Base-by-base conservation (phyloP, 1,140 invertebrate species). In the Uloborus diversus region DNA sequence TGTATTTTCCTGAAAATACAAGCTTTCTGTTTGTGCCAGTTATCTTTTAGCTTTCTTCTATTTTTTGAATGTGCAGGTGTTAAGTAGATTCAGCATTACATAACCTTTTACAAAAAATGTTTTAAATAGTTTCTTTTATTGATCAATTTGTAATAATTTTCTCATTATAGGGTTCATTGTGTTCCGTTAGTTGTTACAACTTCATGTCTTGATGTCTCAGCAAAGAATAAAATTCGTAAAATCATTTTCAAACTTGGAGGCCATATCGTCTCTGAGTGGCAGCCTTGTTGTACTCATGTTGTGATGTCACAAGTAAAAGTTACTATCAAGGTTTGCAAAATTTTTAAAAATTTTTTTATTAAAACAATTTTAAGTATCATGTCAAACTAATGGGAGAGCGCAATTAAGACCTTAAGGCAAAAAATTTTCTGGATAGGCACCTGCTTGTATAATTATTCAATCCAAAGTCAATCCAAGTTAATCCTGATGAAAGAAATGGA, bases 251-350 rank as follows among this genome's bases (percentile, higher is more conserved):
- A 80, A 23, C 79, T 88, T 7, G 87, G 87, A 13, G 87, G 86
- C 11, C 86, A 87, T 82, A 71, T 88, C 49, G 81, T 86, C 5
- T 82, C 80, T 30, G 87, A 88, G 42, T 89, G 88, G 88, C 81
- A 73, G n/a, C 75, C 81, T 33, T 83, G 86, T 37, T 92, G 91
- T 83, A 86, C 88, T 27, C 89, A 90, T 84, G 86, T 93, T 27
- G 91, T 92, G 14, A 92, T 93, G 89, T 88, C 89, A 51, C 88
- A 88, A 25, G 88, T 92, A 28, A 90, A 89, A 20, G 87, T 93
- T 20, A 93, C 92, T 13, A 88, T 92, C 1, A 93, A 93, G 87
- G 89, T 92, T 32, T n/a, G 35, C 13, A 28, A n/a, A 42, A 9
- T 4, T 35, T 57, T 27, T 51, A 30, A 4, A n/a, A 11, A 37